Evolutionary conservation across 2,888 invertebrate species (phyloP).

Genomic region (Lottia scabra): DNA sequence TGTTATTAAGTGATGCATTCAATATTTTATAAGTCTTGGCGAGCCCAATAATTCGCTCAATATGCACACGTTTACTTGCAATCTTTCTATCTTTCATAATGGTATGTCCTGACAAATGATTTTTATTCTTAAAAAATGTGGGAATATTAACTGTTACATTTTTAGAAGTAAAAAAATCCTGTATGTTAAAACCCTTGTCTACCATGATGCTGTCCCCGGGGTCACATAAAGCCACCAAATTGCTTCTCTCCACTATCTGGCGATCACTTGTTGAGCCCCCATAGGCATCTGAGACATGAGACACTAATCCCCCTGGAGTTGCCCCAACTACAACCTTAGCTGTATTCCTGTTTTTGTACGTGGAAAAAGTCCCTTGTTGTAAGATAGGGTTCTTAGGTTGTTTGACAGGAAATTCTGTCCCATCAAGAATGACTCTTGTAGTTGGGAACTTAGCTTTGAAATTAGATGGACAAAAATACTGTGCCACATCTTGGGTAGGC

Average conservation of each 20-base stretch:
- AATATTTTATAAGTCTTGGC: constrained; percentile 17
- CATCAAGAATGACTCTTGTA: constrained; percentile 1
- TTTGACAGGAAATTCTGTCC: constrained; percentile 20
- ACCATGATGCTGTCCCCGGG: constrained; percentile 33
- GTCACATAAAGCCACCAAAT: constrained; percentile 25
- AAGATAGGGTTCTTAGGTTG: constrained; percentile 15
- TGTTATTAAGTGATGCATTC: constrained; percentile 2
- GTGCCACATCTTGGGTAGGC: constrained; percentile 13
- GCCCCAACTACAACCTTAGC: constrained; percentile 32
- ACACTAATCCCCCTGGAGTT: constrained; percentile 33
- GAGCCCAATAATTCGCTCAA: constrained; percentile 24
- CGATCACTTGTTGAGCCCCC: constrained; percentile 39
- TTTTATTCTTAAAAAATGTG: constrained; percentile 34
- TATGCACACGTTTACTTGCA: constrained; percentile 33
- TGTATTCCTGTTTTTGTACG: constrained; percentile 27
- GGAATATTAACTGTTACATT: constrained; percentile 36
- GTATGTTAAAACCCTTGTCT: constrained; percentile 39
- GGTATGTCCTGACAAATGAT: constrained; percentile 25
- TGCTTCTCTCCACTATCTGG: constrained; percentile 35
- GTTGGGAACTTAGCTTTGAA: constrained; percentile 23
- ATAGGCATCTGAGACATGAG: constrained; percentile 27
- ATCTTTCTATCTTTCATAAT: constrained; percentile 34
- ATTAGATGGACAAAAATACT: constrained; percentile 13
- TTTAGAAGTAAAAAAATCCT: constrained; percentile 30
- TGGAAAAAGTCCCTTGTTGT: constrained; percentile 15